phyloP scores from a whole-genome alignment of 1,140 invertebrate species.

The Bombus difficillimus region DNA sequence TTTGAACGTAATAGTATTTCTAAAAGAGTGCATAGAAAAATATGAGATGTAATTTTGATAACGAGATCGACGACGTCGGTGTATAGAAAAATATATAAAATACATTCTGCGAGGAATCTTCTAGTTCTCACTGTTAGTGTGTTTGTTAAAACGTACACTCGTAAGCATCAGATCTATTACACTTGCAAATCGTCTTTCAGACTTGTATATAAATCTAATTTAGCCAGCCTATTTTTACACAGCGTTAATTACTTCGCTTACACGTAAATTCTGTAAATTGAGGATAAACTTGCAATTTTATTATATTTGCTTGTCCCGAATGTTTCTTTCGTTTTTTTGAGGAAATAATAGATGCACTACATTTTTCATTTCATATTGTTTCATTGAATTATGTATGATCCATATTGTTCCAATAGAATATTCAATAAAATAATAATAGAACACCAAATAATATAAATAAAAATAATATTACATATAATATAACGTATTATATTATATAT shows the following conservation, averaged over 20 bases:
- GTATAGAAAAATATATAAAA: background rate
- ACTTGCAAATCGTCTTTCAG: background rate
- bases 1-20: background rate
- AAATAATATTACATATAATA: too few species aligned
- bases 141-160: background rate
- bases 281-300: background rate
- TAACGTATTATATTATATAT: too few species aligned
- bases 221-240: background rate
- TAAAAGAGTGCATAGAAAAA: too few species aligned
- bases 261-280: background rate
- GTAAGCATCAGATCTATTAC: background rate
- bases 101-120: background rate
- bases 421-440: too few species aligned
- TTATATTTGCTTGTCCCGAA: too few species aligned
- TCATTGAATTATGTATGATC: too few species aligned
- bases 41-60: too few species aligned
- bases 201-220: background rate
- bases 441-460: too few species aligned
- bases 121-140: background rate
- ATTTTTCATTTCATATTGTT: too few species aligned
- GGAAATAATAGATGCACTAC: too few species aligned
- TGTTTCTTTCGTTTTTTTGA: too few species aligned
- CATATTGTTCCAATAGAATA: too few species aligned
- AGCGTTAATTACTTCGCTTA: background rate
- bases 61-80: background rate